Evolutionary conservation across 2,797 vertebrate genomes (phyloP), one percentile per base, ranked within the genome.

Genomic region (Ispidina picta): DNA sequence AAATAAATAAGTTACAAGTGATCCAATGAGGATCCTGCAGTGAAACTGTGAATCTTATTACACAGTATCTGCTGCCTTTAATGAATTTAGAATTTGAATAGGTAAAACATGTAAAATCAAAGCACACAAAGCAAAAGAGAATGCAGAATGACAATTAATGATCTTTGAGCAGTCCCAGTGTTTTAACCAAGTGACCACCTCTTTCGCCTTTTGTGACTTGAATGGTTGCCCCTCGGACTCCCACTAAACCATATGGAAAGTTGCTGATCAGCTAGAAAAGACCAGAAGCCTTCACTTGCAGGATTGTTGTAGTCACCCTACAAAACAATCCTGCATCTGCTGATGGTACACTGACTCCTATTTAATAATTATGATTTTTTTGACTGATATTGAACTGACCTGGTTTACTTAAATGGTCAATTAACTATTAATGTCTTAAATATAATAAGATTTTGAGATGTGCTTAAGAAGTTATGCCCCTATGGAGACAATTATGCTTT

Each of bases 341-440:
- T 84, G 26, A 59, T 65, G 41, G 37, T 90, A 54, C 29, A 69
- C 25, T 86, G 80, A 82, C 41, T 92, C 69, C 28, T 92, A 35
- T 77, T 93, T 75, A 95, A 78, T 94, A 89, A 90, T 85, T 90
- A 23, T 15, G 3, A 20, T 89, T 86, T 88, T 90, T 93, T 92
- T 89, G 43, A 55, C 74, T 79, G 65, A 76, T 59, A 89, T 54
- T 75, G 55, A 94, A 93, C 65, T 59, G 68, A 54, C 72, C 91
- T 17, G 5, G 6, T 76, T 92, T 93, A 93, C 80, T 88, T 95
- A 93, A 15, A 43, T 48, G 58, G 80, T 43, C 64, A 95, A 68
- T 94, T 91, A 94, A 39, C 77, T 93, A 79, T 76, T 95, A 96
- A 69, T 5, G 59, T 87, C 94, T 94, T 86, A 95, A 93, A 95